These are phyloP conservation scores for Manis pentadactyla DNA, from an alignment of 2,797 vertebrate genomes.

Conservation along the genomic window DNA sequence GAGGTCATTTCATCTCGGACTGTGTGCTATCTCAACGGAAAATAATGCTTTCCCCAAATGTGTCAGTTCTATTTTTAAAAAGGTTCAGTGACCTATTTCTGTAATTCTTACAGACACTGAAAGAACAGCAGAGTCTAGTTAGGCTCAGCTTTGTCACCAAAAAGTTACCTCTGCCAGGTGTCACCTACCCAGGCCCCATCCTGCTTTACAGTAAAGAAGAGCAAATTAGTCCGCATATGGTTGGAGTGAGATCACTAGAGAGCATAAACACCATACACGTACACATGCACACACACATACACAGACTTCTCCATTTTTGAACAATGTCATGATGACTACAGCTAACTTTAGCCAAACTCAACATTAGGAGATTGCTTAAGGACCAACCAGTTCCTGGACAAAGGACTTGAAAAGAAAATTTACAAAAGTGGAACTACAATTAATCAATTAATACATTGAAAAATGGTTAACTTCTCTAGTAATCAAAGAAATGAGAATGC, in stretches of 20 bases:
- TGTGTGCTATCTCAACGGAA: constrained; percentile 55
- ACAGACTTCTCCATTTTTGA: background rate
- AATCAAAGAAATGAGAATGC: constrained; percentile 17
- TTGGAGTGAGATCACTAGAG: background rate
- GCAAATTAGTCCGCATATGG: fast-evolving
- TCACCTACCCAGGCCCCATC: background rate
- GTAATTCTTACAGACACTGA: constrained; percentile 37
- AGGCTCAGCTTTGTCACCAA: constrained; percentile 35
- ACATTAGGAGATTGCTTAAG: constrained; percentile 51
- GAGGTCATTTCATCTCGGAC: constrained; percentile 44
- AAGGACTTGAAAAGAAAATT: constrained; percentile 43
- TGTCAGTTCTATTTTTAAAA: constrained; percentile 76
- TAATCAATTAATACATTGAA: background rate
- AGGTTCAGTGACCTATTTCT: constrained; percentile 72
- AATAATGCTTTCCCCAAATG: constrained; percentile 62
- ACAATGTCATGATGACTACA: background rate
- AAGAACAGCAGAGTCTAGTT: constrained; percentile 39
- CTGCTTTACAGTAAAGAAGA: background rate
- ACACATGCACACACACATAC: background rate
- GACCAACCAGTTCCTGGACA: constrained; percentile 52
- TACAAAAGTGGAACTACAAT: constrained; percentile 29
- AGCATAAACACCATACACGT: background rate
- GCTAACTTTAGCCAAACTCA: background rate
- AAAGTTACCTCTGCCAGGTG: constrained; percentile 37
- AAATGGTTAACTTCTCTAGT: background rate